Evolutionary conservation across 53 echinoderm and acorn worm genomes (phyloP).

Genomic region (Stichopus horrens): DNA sequence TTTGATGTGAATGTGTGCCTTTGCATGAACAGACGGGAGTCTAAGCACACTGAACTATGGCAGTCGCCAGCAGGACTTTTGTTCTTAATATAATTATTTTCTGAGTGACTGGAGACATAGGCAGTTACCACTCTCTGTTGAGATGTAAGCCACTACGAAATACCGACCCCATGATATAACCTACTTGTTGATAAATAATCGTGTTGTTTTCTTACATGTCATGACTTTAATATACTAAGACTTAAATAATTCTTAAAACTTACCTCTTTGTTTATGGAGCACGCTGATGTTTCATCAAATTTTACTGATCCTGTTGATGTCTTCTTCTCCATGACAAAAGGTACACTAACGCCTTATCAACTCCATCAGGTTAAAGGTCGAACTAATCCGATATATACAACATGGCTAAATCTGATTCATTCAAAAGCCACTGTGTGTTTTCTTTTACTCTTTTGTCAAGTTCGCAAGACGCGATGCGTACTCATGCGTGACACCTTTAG

Average conservation of each 20-base stretch:
- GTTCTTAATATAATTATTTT: too few relatives aligned
- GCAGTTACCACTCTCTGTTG: too few relatives aligned
- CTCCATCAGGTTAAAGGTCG: neutral
- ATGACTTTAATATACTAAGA: too few relatives aligned
- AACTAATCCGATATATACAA: neutral
- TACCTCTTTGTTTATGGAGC: neutral
- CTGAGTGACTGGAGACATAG: too few relatives aligned
- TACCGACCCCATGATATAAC: too few relatives aligned
- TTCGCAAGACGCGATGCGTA: constrained; percentile 1
- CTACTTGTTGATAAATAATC: too few relatives aligned
- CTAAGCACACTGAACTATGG: too few relatives aligned
- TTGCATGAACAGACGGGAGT: too few relatives aligned
- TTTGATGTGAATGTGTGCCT: too few relatives aligned
- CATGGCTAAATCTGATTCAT: neutral
- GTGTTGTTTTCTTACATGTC: too few relatives aligned
- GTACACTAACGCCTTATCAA: neutral
- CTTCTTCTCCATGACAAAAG: neutral
- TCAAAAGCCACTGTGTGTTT: constrained; percentile 1
- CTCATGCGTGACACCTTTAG: neutral
- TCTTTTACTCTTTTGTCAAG: constrained; percentile 22
- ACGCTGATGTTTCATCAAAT: neutral
- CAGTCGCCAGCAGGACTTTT: too few relatives aligned
- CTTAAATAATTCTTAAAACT: neutral
- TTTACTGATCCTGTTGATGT: neutral
- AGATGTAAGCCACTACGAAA: too few relatives aligned